phyloP scores from a whole-genome alignment of 1,140 invertebrate genomes.

The Colletes latitarsis region DNA sequence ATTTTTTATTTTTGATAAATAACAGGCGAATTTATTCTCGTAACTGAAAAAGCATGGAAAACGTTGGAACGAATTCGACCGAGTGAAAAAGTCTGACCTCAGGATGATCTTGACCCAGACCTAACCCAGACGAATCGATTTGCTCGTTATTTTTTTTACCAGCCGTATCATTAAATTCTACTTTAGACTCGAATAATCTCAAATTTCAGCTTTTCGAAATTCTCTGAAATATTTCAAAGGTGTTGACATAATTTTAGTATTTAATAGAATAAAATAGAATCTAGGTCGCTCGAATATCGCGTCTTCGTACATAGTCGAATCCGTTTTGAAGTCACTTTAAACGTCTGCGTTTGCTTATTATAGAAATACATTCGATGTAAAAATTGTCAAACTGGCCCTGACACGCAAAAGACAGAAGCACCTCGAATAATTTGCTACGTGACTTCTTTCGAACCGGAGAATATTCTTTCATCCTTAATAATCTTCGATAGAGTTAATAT shows the following conservation, averaged over 20 bases:
- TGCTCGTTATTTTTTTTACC: too few relatives aligned
- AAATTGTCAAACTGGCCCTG: neutral
- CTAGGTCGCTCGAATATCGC: neutral
- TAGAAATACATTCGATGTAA: neutral
- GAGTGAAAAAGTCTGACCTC: neutral
- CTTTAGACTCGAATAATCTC: too few relatives aligned
- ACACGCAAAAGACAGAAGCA: neutral
- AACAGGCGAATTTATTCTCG: neutral
- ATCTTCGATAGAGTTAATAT: neutral
- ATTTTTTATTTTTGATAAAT: too few relatives aligned
- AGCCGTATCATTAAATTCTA: too few relatives aligned
- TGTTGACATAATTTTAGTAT: too few relatives aligned
- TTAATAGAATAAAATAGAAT: neutral
- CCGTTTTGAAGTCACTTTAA: neutral
- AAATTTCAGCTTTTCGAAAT: too few relatives aligned
- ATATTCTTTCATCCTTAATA: neutral
- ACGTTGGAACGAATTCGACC: neutral
- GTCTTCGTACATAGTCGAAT: neutral
- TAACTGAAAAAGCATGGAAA: too few relatives aligned
- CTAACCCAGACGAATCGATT: too few relatives aligned
- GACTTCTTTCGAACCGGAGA: neutral
- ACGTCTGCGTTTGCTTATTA: neutral
- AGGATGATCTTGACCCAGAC: neutral
- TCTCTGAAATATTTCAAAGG: neutral
- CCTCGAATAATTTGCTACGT: too few relatives aligned